A percentile compares a stretch with the other conserved stretches of the same genome.
phyloP scores from a whole-genome alignment of 2,888 invertebrate species.

The Bombyx huttoni region DNA sequence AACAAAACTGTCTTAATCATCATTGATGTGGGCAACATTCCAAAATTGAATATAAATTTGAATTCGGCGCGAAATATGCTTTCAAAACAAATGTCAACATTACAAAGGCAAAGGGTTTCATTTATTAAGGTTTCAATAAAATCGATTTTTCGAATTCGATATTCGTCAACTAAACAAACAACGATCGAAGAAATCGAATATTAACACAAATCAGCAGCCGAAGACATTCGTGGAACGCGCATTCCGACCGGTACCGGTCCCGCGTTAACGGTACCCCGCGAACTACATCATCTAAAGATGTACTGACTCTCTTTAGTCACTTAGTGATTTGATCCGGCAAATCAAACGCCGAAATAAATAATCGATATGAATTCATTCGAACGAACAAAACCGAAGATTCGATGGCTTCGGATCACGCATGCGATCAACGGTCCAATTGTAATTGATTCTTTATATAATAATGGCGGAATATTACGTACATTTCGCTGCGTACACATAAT shows the following conservation, averaged over 20 bases:
- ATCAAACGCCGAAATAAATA: slow-evolving; percentile 10
- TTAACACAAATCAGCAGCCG: slow-evolving; percentile 19
- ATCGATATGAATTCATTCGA: slow-evolving; percentile 2
- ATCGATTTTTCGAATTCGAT: too few species aligned
- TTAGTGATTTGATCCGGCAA: slow-evolving; percentile 26
- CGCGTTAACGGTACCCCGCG: slow-evolving; percentile 36
- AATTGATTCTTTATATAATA: not conserved
- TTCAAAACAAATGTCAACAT: too few species aligned
- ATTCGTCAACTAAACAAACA: too few species aligned
- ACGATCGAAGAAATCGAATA: slow-evolving; percentile 1
- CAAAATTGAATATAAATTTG: too few species aligned
- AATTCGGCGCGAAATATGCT: too few species aligned
- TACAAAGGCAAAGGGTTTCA: too few species aligned
- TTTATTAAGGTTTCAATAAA: too few species aligned
- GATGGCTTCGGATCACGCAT: not conserved
- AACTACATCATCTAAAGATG: slow-evolving; percentile 18
- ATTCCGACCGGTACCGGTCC: slow-evolving; percentile 36
- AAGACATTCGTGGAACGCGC: slow-evolving; percentile 38
- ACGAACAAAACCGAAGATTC: not conserved
- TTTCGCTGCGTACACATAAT: too few species aligned
- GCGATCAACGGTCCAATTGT: not conserved
- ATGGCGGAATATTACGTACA: too few species aligned
- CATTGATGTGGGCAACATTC: too few species aligned
- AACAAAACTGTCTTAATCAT: not conserved
- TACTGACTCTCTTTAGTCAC: slow-evolving; percentile 18